Percentiles rank a stretch among this genome's conserved stretches.
These are phyloP conservation scores for Pteria penguin DNA, from an alignment of 2,888 invertebrate genomes.

Conservation along the genomic window DNA sequence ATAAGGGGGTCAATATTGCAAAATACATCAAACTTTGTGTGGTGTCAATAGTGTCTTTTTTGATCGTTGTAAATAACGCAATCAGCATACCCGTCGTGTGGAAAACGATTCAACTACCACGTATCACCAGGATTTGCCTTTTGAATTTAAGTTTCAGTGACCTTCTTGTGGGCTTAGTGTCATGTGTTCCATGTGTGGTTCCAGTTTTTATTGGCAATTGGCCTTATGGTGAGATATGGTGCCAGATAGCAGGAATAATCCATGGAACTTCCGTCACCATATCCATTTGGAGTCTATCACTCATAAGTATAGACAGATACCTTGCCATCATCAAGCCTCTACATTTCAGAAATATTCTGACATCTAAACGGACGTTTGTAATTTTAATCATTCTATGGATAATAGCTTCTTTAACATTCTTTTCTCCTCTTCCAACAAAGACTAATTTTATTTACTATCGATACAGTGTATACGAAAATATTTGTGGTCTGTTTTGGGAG, in stretches of 20 bases:
- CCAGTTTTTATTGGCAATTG: conserved; percentile 50
- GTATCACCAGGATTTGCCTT: conserved; percentile 54
- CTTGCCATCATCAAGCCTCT: conserved; percentile 57
- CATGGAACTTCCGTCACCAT: conserved; percentile 58
- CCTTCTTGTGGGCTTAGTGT: conserved; percentile 53
- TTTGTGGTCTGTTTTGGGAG: conserved; percentile 57
- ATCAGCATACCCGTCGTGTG: conserved; percentile 47
- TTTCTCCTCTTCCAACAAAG: conserved; percentile 45
- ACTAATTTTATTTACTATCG: conserved; percentile 44
- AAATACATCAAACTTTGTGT: no score
- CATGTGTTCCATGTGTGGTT: conserved; percentile 52
- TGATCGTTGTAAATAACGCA: conserved; percentile 39
- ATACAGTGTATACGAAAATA: conserved; percentile 35
- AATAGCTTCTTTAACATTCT: conserved; percentile 47
- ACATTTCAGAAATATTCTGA: conserved; percentile 43
- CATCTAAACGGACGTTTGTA: conserved; percentile 27
- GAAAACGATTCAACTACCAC: conserved; percentile 51
- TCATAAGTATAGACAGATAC: conserved; percentile 60
- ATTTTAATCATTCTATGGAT: conserved; percentile 43
- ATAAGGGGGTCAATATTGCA: no score
- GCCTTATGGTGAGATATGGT: conserved; percentile 58
- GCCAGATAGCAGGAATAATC: conserved; percentile 56
- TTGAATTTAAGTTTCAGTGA: conserved; percentile 58
- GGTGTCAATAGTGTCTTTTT: no score
- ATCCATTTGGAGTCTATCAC: conserved; percentile 59